Evolutionary conservation across 1,140 invertebrate species (phyloP).

Genomic region (Leguminivora glycinivorella): DNA sequence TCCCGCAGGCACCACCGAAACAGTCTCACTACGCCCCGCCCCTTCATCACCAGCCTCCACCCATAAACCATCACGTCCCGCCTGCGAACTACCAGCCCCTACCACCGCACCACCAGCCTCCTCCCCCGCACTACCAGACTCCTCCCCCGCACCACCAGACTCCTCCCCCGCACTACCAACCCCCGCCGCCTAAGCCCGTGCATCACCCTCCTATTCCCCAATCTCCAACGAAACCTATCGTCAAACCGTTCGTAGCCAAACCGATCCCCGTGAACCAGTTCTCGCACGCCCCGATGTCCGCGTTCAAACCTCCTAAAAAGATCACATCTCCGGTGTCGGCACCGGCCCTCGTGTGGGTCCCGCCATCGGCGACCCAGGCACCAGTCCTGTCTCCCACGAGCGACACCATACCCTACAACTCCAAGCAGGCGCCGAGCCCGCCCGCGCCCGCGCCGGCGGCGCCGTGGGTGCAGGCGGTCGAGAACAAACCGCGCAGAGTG

Average conservation of each 20-base stretch:
- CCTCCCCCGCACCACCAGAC: constrained; percentile 51
- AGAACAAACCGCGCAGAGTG: constrained; percentile 62
- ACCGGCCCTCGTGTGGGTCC: constrained; percentile 69
- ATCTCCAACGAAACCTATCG: constrained; percentile 69
- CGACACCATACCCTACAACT: constrained; percentile 37
- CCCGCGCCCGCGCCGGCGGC: constrained; percentile 38
- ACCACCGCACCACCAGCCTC: constrained; percentile 49
- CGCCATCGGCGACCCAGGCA: constrained; percentile 62
- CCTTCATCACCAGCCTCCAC: constrained; percentile 44
- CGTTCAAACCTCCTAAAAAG: constrained; percentile 82
- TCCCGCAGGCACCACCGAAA: constrained; percentile 55
- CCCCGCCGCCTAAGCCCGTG: constrained; percentile 48
- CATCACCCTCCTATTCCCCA: constrained; percentile 56
- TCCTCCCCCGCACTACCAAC: constrained; percentile 4
- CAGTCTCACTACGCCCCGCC: constrained; percentile 32
- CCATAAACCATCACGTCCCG: constrained; percentile 27
- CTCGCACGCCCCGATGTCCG: constrained; percentile 85
- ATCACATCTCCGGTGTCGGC: constrained; percentile 58
- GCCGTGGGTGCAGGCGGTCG: constrained; percentile 59
- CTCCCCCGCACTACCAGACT: constrained; percentile 30
- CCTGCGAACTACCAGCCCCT: constrained; percentile 38
- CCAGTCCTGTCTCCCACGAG: constrained; percentile 55
- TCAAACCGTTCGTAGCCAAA: constrained; percentile 75
- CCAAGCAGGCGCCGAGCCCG: constrained; percentile 44
- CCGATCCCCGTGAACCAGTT: constrained; percentile 84